phyloP scores from a whole-genome alignment of 2,888 invertebrate genomes.

The Synanthedon formicaeformis region DNA sequence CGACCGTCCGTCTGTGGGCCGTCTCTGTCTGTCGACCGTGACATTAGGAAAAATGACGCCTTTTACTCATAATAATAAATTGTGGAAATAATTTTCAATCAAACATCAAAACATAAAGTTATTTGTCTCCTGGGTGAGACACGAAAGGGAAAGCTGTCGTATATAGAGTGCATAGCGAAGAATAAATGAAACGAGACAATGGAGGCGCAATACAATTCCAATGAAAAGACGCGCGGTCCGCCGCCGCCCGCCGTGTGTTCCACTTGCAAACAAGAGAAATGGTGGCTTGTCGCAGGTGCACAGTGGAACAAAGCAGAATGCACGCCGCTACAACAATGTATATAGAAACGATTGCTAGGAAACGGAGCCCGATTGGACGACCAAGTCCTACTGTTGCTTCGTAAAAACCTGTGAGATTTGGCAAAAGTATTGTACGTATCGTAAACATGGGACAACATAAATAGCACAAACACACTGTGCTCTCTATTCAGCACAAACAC shows the following conservation, averaged over 20 bases:
- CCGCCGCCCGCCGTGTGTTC: conserved; percentile 42
- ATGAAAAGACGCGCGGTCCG: conserved; percentile 50
- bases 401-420: not conserved
- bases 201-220: conserved; percentile 55
- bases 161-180: conserved; percentile 20
- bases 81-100: no score
- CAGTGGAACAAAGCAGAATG: conserved; percentile 25
- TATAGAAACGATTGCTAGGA: not conserved
- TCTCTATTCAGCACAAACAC: no score
- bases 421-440: no score
- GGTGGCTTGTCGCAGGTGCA: conserved; percentile 50
- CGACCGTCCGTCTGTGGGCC: no score
- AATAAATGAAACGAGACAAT: conserved; percentile 61
- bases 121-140: conserved; percentile 15
- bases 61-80: no score
- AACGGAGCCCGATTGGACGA: not conserved
- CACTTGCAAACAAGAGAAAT: conserved; percentile 55
- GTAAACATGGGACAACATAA: no score
- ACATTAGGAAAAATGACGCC: no score
- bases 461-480: no score
- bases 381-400: not conserved
- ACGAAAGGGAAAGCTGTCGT: conserved; percentile 41
- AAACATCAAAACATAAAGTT: not conserved
- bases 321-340: conserved; percentile 35
- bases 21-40: no score